Base-by-base conservation (phyloP, 2,888 invertebrate genomes). In the Plusia festucae region DNA sequence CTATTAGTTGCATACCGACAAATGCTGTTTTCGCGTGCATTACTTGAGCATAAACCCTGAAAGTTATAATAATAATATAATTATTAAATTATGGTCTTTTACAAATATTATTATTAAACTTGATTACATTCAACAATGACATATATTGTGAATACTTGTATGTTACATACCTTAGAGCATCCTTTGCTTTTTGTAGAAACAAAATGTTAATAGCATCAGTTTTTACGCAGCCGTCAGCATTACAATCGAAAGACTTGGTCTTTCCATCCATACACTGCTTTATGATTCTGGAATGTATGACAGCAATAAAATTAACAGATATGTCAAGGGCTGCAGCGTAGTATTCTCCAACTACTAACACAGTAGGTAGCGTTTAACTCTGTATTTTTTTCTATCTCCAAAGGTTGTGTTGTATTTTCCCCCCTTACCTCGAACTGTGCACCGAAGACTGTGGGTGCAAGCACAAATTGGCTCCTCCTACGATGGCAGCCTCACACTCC, bases 221-320 rank as follows among this genome's bases (percentile, higher is more conserved):
- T 58, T 97, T 96, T 0, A 96, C 96, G 81, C 97, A 98, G 0
- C 98, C 98, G 80, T 96, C 95, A 2, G 97, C 97, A 60, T 96
- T 94, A 56, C 96, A 96, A 89, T 99, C 99, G 87, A 99, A 99
- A 0, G 97, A 97, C 82, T 97, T 98, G 82, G 98, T 99, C 74
- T 96, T 96, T 0, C 99, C 99, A 76, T 98, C 97, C 4, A 93
- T 89, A 20, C 98, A 97, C 11, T 99, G 90, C 4, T 72, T 75
- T 60, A 89, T 81, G 22, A 84, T 82, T 78, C 91, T 92, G 69
- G 15, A 60, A 66, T 20, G 34, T 44, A 52, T 9, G 9, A 30
- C 30, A 30, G 30, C 9, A 30, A 8, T n/a, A n/a, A n/a, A n/a
- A n/a, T 30, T 30, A 30, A 30, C 30, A 30, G 2, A 30, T 30